These are phyloP conservation scores for Poeciliopsis retropinna DNA, from an alignment of 2,113 vertebrate species.

Conservation along the genomic window DNA sequence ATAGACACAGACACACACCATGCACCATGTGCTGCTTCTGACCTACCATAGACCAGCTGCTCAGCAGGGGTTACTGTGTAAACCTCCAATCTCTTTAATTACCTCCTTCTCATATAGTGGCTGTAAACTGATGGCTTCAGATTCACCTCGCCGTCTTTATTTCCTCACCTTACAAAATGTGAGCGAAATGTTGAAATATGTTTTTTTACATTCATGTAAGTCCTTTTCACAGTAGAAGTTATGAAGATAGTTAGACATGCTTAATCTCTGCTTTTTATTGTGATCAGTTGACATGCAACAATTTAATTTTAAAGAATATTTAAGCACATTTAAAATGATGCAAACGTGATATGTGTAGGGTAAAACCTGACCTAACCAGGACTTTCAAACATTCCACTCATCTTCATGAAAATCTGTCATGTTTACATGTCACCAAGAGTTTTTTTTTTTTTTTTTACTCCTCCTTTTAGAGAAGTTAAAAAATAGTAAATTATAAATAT, in stretches of 20 bases:
- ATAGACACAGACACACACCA: slow-evolving; percentile 16
- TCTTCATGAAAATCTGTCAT: too few relatives aligned
- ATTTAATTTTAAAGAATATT: too few relatives aligned
- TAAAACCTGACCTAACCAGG: too few relatives aligned
- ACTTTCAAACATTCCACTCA: too few relatives aligned
- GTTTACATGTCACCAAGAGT: too few relatives aligned
- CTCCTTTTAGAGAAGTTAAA: too few relatives aligned
- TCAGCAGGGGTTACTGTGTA: slow-evolving; percentile 75
- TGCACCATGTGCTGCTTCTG: slow-evolving; percentile 76
- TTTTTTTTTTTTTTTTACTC: too few relatives aligned
- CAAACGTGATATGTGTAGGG: too few relatives aligned
- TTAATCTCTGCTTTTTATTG: background rate
- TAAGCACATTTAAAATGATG: too few relatives aligned
- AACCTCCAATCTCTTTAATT: slow-evolving; percentile 80
- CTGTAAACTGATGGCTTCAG: slow-evolving; percentile 33
- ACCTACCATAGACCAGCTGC: slow-evolving; percentile 78
- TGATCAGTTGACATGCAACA: background rate
- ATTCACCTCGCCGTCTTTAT: slow-evolving; percentile 19
- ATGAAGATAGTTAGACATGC: background rate
- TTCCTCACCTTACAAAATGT: background rate
- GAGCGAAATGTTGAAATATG: background rate
- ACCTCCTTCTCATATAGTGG: slow-evolving; percentile 62
- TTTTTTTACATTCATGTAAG: background rate
- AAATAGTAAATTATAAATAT: too few relatives aligned
- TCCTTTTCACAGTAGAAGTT: background rate